Evolutionary conservation across 2,888 invertebrate species (phyloP), one percentile per base, ranked within the genome.

Genomic region (Drosophila recens): DNA sequence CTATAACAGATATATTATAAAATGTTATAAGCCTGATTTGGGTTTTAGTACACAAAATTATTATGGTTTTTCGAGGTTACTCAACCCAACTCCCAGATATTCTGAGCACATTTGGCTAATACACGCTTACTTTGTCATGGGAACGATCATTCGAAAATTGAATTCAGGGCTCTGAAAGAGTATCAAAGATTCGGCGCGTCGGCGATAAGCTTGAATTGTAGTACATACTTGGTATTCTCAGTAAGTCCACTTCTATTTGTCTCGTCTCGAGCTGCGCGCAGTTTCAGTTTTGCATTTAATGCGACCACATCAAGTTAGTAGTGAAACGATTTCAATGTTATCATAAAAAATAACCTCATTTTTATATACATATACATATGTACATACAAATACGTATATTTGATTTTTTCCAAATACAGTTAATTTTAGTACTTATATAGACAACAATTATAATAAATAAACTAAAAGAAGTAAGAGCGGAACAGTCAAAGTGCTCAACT

Each of bases 271-370:
- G 68, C 77, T 45, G 63, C 61, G 49, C 61, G 38, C 90, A 90
- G 90, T 90, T 82, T 80, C 72, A 79, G 74, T 85, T 87, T 75
- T 70, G 79, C 83, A 70, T 72, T 84, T 71, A 80, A 66, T 73
- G 81, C 81, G 89, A 84, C 48, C 79, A 78, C 81, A 84, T 56
- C 81, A 81, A 81, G 87, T 87, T 62, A 67, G 81, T 75, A 64
- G 79, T 75, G 77, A 67, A 51, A 48, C 42, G 34, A 54, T 63
- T 72, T 57, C 4, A 33, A 69, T 77, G 42, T 43, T 23, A 33
- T 33, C 15, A 64, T 51, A 5, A 5, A 27, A 27, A 27, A 27
- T 5, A 5, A 5, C 27, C 27, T 27, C 27, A 27, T 27, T 27
- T 27, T 27, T 27, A 36, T 36, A 36, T 10, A 10, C 1, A 36